phyloP scores from a whole-genome alignment of 2,113 vertebrate genomes.

The Motacilla tschutschensis region DNA sequence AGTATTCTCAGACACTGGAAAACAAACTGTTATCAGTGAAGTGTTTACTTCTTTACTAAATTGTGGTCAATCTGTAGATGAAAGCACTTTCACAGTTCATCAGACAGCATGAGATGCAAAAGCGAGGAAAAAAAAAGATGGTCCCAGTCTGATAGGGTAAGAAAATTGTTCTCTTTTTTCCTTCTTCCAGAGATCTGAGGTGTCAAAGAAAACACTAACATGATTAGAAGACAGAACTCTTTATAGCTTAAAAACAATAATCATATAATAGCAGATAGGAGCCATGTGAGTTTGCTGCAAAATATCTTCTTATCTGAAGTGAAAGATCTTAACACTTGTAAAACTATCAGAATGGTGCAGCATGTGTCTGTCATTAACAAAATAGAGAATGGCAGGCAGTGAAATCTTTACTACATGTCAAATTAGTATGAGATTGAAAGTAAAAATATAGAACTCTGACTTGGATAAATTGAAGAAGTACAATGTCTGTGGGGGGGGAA shows the following conservation, averaged over 20 bases:
- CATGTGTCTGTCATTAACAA: background rate
- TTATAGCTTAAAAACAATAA: background rate
- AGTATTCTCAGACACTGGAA: background rate
- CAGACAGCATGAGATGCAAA: background rate
- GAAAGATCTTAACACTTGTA: background rate
- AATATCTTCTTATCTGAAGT: background rate
- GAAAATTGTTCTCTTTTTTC: background rate
- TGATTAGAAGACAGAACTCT: background rate
- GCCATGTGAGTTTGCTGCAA: background rate
- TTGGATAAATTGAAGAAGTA: background rate
- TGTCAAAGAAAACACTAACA: background rate
- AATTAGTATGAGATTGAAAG: background rate
- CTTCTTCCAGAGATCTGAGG: background rate
- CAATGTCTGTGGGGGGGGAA: rapidly evolving
- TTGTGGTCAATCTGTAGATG: background rate
- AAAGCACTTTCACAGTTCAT: background rate
- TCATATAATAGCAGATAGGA: background rate
- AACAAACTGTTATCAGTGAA: background rate
- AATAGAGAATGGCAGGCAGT: background rate
- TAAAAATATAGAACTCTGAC: background rate
- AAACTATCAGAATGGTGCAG: background rate
- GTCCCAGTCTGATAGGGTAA: background rate
- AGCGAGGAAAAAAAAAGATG: background rate
- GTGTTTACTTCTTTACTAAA: background rate
- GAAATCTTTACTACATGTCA: background rate